These are phyloP conservation scores for Scolopax rusticola DNA, from an alignment of 2,797 vertebrate genomes.

Conservation along the genomic window DNA sequence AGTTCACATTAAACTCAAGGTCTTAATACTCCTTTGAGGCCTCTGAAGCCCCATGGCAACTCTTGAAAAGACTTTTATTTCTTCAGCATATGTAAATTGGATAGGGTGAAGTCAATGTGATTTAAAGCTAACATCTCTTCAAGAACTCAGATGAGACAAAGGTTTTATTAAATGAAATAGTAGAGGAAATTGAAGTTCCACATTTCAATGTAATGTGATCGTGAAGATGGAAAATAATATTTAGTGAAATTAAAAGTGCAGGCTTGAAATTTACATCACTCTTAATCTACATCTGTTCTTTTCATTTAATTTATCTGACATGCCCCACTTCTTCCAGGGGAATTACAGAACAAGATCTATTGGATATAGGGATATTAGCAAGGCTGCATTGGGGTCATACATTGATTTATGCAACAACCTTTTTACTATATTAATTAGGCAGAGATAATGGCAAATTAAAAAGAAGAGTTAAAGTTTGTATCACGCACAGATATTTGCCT, in stretches of 20 bases:
- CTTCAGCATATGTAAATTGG: conserved; percentile 80
- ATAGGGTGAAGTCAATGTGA: conserved; percentile 76
- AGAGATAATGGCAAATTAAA: conserved; percentile 8
- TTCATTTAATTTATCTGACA: conserved; percentile 70
- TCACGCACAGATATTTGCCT: background rate
- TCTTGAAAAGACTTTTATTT: conserved; percentile 80
- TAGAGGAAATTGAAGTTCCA: conserved; percentile 74
- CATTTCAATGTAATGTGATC: conserved; percentile 71
- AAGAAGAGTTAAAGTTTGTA: background rate
- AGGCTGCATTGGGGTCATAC: conserved; percentile 11
- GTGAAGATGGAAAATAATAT: conserved; percentile 77
- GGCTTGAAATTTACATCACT: conserved; percentile 69
- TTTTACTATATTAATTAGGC: conserved; percentile 42
- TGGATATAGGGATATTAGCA: conserved; percentile 53
- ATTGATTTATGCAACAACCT: conserved; percentile 30
- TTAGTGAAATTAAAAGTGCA: conserved; percentile 79
- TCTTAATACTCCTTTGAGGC: conserved; percentile 78
- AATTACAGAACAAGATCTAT: conserved; percentile 54
- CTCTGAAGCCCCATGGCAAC: conserved; percentile 70
- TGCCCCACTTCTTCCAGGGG: conserved; percentile 51
- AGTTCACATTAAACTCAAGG: conserved; percentile 78
- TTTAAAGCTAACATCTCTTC: conserved; percentile 80
- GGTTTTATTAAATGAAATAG: conserved; percentile 78
- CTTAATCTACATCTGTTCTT: conserved; percentile 66
- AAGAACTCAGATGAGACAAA: conserved; percentile 77